These are phyloP conservation scores for Naso thynnoides DNA, from an alignment of 2,797 vertebrate species.

Conservation along the genomic window DNA sequence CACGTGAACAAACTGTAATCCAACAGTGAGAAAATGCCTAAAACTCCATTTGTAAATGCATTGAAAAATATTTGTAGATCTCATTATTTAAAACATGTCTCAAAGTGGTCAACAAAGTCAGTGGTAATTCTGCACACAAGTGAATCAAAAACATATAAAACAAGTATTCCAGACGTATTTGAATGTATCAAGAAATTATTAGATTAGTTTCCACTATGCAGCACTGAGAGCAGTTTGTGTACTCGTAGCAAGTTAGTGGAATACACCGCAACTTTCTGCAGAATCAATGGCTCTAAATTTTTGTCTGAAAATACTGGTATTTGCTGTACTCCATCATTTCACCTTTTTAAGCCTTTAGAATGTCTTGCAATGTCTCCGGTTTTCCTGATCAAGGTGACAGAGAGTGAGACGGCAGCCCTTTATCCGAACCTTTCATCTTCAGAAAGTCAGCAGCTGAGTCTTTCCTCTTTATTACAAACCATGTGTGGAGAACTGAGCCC, in stretches of 20 bases:
- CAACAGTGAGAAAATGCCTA: not conserved
- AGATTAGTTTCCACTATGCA: no score
- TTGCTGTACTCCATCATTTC: not conserved
- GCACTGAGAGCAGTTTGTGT: not conserved
- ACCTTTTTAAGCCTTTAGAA: not conserved
- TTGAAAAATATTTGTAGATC: not conserved
- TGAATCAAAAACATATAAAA: not conserved
- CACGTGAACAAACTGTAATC: not conserved
- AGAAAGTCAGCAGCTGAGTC: slow-evolving; percentile 17
- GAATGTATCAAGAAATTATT: not conserved
- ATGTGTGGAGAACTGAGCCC: slow-evolving; percentile 19
- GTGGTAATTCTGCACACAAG: slow-evolving; percentile 7
- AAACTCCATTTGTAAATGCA: not conserved
- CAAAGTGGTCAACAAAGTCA: not conserved
- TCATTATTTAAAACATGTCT: not conserved
- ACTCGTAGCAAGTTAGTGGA: not conserved
- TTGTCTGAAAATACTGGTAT: slow-evolving; percentile 1
- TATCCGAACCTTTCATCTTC: slow-evolving; percentile 6
- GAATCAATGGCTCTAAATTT: slow-evolving; percentile 10
- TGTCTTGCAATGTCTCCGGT: not conserved
- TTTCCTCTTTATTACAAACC: slow-evolving; percentile 1
- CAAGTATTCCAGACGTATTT: not conserved
- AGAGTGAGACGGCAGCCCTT: not conserved
- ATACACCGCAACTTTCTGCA: not conserved
- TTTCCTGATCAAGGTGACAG: not conserved